These are phyloP conservation scores for Catostomus latipinnis DNA, from an alignment of 2,797 vertebrate genomes.

Conservation along the genomic window DNA sequence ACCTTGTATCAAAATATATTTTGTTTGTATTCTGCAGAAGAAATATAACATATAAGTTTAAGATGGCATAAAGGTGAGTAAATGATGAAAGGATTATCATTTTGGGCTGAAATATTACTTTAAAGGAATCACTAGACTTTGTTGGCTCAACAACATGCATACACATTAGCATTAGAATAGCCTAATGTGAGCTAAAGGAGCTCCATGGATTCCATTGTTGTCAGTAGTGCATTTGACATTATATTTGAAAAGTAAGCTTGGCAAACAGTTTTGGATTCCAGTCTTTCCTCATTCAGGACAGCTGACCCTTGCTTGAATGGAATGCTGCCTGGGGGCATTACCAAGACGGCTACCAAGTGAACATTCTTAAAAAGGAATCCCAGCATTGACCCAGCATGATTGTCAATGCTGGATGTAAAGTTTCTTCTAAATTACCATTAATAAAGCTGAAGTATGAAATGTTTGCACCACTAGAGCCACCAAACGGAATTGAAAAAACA, in stretches of 20 bases:
- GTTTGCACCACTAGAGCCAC: too few relatives aligned
- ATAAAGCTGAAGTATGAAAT: too few relatives aligned
- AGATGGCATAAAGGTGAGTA: too few relatives aligned
- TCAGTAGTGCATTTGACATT: background rate
- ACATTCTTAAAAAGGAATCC: conserved; percentile 12
- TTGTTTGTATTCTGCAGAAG: too few relatives aligned
- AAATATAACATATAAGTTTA: too few relatives aligned
- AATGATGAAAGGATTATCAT: too few relatives aligned
- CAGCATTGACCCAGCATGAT: background rate
- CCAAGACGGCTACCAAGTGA: background rate
- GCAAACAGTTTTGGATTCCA: background rate
- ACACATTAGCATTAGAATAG: background rate
- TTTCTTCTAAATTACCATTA: background rate
- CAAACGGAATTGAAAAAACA: too few relatives aligned
- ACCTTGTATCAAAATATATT: too few relatives aligned
- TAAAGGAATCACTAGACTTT: too few relatives aligned
- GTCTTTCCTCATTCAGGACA: too few relatives aligned
- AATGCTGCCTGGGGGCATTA: conserved; percentile 2
- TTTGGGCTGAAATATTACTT: too few relatives aligned
- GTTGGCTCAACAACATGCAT: too few relatives aligned
- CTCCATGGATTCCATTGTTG: background rate
- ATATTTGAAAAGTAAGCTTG: background rate
- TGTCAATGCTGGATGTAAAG: conserved; percentile 1
- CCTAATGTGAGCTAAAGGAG: background rate
- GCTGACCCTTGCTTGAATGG: background rate